Conservation (phyloP, 2,888 invertebrate species). For the Branchipolynoe longqiensis region DNA sequence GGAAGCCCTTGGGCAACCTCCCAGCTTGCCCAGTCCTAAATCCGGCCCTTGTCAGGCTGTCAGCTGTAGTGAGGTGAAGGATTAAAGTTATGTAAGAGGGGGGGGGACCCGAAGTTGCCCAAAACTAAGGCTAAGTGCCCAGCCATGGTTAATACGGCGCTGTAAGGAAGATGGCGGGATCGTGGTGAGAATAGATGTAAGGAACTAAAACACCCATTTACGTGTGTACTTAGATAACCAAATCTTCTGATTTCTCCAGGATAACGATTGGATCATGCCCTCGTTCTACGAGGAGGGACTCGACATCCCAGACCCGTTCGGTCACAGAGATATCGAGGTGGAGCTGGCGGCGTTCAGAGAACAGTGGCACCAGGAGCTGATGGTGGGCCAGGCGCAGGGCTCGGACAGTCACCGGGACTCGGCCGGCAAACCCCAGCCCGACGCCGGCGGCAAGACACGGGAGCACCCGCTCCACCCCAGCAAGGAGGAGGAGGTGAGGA, state of each 20-base stretch:
- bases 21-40: no score
- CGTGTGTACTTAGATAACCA: background rate
- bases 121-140: no score
- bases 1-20: no score
- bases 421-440: background rate
- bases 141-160: no score
- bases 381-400: background rate
- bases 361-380: conserved; percentile 76
- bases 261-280: conserved; percentile 46
- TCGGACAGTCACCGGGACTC: background rate
- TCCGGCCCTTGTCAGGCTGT: no score
- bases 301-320: background rate
- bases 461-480: conserved; percentile 8
- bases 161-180: no score
- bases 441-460: background rate
- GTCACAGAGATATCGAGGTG: conserved; percentile 63
- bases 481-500: conserved; percentile 55
- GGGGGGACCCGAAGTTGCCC: no score
- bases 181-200: no score
- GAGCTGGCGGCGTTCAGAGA: conserved; percentile 76
- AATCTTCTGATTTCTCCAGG: conserved; percentile 28
- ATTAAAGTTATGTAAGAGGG: no score
- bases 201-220: no score
- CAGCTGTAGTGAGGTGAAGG: no score
- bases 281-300: conserved; percentile 22